Evolutionary conservation across 1,140 invertebrate genomes (phyloP).

Genomic region (Chironomus tepperi): DNA sequence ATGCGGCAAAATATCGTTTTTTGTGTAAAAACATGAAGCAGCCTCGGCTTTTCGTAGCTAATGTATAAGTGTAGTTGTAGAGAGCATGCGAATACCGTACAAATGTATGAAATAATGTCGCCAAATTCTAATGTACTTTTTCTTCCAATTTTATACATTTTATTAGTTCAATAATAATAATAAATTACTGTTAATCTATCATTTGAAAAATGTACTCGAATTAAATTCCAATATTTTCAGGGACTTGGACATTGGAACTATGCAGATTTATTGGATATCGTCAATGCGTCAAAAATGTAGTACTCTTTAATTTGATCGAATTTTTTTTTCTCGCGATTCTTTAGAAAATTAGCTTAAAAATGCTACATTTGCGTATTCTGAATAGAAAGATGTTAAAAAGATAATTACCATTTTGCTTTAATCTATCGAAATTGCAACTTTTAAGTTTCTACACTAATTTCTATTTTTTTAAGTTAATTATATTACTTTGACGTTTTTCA

Average conservation of each 20-base stretch:
- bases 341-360: no score
- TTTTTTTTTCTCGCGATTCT: no score
- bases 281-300: slow-evolving; percentile 3
- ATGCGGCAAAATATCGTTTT: slow-evolving; percentile 21
- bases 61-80: slow-evolving; percentile 6
- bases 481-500: no score
- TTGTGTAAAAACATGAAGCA: slow-evolving; percentile 9
- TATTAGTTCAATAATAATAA: no score
- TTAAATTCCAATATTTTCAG: no score
- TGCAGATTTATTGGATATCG: background rate
- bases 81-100: background rate
- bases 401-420: slow-evolving; percentile 14
- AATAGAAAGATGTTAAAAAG: background rate
- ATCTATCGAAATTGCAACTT: slow-evolving; percentile 13
- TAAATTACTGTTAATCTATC: no score
- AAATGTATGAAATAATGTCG: background rate
- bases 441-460: background rate
- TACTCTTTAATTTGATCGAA: no score
- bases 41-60: background rate
- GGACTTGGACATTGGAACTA: no score
- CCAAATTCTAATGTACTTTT: background rate
- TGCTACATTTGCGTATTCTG: no score
- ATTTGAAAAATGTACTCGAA: no score
- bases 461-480: background rate
- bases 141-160: no score